phyloP scores from a whole-genome alignment of 1,140 invertebrate species.

The Hypsibius dujardini region DNA sequence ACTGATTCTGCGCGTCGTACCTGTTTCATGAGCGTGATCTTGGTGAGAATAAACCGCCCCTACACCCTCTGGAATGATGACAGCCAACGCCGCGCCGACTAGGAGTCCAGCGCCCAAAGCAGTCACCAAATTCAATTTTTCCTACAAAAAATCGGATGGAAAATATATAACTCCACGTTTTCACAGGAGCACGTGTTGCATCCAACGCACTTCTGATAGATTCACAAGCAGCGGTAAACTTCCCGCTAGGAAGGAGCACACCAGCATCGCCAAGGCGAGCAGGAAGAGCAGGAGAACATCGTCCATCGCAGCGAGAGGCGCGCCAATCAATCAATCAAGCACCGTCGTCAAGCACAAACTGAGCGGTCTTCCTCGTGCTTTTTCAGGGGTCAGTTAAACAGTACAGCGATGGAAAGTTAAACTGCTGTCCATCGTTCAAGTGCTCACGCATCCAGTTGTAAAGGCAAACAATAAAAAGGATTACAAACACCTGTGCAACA shows the following conservation, averaged over 20 bases:
- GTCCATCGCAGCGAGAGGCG: conserved; percentile 46
- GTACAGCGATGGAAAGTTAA: no score
- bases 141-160: conserved; percentile 43
- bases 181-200: background rate
- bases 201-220: conserved; percentile 68
- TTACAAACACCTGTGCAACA: no score
- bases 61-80: conserved; percentile 97
- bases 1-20: background rate
- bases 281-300: conserved; percentile 58
- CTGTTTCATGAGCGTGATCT: background rate
- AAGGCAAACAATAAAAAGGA: no score
- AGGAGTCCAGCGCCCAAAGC: conserved; percentile 86
- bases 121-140: conserved; percentile 77
- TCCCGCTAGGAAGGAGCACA: conserved; percentile 82
- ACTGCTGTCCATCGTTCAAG: no score
- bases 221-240: conserved; percentile 75
- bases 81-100: conserved; percentile 88
- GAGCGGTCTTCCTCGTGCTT: no score
- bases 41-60: conserved; percentile 46
- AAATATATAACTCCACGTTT: conserved; percentile 19
- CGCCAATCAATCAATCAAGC: no score
- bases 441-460: no score
- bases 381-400: no score
- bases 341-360: no score
- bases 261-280: conserved; percentile 70